Conservation (phyloP, 2,797 vertebrate genomes). For the Hydrolagus colliei region DNA sequence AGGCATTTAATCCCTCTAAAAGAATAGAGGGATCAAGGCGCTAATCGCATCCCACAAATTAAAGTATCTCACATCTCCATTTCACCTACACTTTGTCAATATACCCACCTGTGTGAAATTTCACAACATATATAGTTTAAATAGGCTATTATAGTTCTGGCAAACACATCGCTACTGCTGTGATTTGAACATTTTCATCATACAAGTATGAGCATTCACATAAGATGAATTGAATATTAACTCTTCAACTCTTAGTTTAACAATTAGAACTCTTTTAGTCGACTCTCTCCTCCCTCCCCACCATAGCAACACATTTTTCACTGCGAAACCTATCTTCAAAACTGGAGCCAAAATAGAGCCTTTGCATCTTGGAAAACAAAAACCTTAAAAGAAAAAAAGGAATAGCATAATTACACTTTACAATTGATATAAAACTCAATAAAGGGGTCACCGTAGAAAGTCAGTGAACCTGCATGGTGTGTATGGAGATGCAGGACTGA, state of each 20-base stretch:
- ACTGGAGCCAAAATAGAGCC: not conserved
- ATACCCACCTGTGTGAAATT: not conserved
- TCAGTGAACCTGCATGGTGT: not conserved
- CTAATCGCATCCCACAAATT: not conserved
- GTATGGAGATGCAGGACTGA: not conserved
- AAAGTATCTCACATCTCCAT: not conserved
- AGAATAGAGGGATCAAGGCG: not conserved
- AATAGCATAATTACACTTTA: not conserved
- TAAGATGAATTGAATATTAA: not conserved
- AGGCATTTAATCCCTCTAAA: no score
- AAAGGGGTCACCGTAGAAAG: not conserved
- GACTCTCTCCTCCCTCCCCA: not conserved
- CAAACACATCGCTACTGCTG: not conserved
- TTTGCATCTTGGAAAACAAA: not conserved
- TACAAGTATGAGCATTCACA: not conserved
- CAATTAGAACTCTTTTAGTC: no score
- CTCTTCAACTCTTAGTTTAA: not conserved
- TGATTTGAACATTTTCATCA: not conserved
- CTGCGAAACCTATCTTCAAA: not conserved
- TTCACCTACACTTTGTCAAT: not conserved
- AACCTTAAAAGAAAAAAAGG: not conserved
- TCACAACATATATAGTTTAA: not conserved
- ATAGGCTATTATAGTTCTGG: no score
- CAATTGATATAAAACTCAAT: not conserved
- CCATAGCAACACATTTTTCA: not conserved